These are phyloP conservation scores for Teleopsis dalmanni DNA, from an alignment of 1,140 invertebrate genomes.

Conservation along the genomic window DNA sequence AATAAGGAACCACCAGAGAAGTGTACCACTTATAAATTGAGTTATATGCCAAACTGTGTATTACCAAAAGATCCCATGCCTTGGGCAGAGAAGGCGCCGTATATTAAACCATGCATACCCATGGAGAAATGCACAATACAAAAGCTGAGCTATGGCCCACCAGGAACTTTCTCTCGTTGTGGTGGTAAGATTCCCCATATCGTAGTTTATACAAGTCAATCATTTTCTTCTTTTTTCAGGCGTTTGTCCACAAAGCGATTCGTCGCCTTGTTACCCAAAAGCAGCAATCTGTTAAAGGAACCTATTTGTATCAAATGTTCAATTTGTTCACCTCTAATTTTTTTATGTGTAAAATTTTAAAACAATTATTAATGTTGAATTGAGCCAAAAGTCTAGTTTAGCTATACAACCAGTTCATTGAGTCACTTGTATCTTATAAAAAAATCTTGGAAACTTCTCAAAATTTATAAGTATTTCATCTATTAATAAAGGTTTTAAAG, in stretches of 20 bases:
- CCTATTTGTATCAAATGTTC: no score
- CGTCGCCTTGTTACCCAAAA: slow-evolving; percentile 19
- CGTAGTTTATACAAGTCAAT: no score
- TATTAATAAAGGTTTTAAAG: neutral
- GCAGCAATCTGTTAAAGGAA: slow-evolving; percentile 21
- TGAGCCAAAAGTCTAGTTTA: no score
- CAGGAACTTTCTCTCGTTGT: slow-evolving; percentile 34
- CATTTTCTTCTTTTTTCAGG: slow-evolving; percentile 3
- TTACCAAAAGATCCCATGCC: slow-evolving; percentile 46
- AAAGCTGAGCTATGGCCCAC: slow-evolving; percentile 53
- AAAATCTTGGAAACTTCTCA: no score
- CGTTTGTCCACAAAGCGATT: slow-evolving; percentile 3
- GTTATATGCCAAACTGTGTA: slow-evolving; percentile 49
- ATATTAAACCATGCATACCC: slow-evolving; percentile 43
- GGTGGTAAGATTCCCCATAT: slow-evolving; percentile 33
- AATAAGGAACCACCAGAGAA: slow-evolving; percentile 45
- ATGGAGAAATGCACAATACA: slow-evolving; percentile 49
- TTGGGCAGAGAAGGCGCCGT: slow-evolving; percentile 45
- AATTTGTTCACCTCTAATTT: no score
- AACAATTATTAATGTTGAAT: no score
- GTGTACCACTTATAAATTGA: slow-evolving; percentile 50
- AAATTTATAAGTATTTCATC: neutral
- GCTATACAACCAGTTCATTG: no score
- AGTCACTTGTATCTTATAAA: no score
- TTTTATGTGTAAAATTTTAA: no score